A percentile compares a stretch with the other conserved stretches of the same genome.
Evolutionary conservation across 1,140 invertebrate genomes (phyloP).

Genomic region (Caenorhabditis remanei): DNA sequence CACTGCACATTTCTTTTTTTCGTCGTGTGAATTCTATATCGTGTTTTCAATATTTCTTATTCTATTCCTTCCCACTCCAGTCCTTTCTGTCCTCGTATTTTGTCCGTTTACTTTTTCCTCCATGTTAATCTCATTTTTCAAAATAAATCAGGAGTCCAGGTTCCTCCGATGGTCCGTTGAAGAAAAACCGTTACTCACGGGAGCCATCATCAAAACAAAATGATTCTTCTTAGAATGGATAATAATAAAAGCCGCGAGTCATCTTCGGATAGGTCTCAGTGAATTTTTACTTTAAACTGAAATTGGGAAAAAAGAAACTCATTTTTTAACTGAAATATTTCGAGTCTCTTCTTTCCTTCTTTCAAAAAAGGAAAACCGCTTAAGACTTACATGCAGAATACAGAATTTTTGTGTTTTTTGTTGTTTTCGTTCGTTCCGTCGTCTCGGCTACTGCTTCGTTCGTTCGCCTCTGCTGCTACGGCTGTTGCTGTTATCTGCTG

Average conservation of each 20-base stretch:
- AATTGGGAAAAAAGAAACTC: background rate
- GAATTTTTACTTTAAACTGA: too few species aligned
- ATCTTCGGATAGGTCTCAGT: conserved; percentile 28
- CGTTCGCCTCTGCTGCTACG: conserved; percentile 8
- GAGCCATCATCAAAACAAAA: background rate
- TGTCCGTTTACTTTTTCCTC: background rate
- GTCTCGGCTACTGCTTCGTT: background rate
- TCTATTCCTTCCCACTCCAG: too few species aligned
- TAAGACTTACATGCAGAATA: background rate
- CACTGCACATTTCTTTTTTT: background rate
- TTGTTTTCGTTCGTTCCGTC: conserved; percentile 16
- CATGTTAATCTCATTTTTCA: background rate
- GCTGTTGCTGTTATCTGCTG: conserved; percentile 41
- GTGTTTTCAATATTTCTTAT: background rate
- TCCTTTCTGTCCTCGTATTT: too few species aligned
- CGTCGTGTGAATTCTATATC: background rate
- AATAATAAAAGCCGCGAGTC: conserved; percentile 47
- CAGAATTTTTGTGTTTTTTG: conserved; percentile 16
- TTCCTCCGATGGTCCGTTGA: conserved; percentile 34
- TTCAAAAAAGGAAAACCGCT: background rate
- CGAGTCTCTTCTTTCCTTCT: background rate
- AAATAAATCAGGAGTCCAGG: background rate
- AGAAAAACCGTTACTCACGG: background rate
- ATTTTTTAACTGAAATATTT: background rate
- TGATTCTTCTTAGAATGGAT: conserved; percentile 54